Percentiles rank a stretch among this genome's conserved stretches.
phyloP scores from a whole-genome alignment of 2,888 invertebrate species.

The Metacarcinus magister region DNA sequence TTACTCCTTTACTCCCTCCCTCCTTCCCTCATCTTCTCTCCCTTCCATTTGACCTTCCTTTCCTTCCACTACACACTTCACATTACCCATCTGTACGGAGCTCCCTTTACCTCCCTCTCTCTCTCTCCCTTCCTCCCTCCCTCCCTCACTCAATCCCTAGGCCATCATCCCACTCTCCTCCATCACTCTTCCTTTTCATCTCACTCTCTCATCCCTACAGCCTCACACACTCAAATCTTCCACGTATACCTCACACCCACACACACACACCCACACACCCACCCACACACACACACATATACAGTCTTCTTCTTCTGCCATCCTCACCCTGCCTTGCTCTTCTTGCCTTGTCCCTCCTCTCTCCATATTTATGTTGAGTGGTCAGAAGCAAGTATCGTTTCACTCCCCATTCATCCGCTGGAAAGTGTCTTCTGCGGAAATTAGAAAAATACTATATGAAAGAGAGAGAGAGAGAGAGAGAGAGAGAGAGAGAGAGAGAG shows the following conservation, averaged over 20 bases:
- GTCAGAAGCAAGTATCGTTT: neutral
- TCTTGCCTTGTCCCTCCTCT: no score
- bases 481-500: slow-evolving; percentile 58
- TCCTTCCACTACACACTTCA: neutral
- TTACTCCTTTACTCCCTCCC: neutral
- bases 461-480: neutral
- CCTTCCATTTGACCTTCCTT: neutral
- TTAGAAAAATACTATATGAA: slow-evolving; percentile 15
- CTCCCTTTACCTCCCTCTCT: neutral
- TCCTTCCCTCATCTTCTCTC: neutral
- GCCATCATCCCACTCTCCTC: neutral
- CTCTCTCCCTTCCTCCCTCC: neutral
- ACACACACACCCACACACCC: no score
- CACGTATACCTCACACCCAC: no score
- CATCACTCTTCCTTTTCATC: no score
- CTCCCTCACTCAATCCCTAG: neutral
- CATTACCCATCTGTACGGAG: no score
- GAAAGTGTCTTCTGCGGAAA: neutral
- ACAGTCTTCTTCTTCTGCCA: no score
- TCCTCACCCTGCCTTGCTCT: no score
- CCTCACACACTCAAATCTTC: no score
- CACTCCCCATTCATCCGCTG: neutral
- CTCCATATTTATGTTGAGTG: no score
- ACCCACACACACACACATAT: no score
- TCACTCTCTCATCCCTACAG: no score